These are phyloP conservation scores for Dastarcus helophoroides DNA, from an alignment of 2,888 invertebrate species.

Conservation along the genomic window DNA sequence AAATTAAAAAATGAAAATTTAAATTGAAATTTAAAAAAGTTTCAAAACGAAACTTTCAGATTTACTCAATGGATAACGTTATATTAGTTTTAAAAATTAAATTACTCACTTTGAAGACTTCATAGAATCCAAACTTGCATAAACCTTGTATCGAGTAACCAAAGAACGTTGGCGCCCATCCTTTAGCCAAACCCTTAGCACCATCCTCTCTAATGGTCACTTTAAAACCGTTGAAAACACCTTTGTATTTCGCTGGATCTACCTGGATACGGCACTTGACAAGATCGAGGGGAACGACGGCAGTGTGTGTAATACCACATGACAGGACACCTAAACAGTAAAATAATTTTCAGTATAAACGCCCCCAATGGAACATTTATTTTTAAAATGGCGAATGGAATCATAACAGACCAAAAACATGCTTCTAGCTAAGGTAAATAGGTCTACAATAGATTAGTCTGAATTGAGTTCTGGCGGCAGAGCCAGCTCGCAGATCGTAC, in stretches of 20 bases:
- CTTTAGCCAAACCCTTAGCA: constrained; percentile 71
- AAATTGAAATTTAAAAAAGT: no score
- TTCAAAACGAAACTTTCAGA: not conserved
- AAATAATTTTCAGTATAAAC: constrained; percentile 3
- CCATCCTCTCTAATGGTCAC: constrained; percentile 84
- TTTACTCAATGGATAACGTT: no score
- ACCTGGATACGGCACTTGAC: constrained; percentile 94
- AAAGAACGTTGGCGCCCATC: constrained; percentile 96
- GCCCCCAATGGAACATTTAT: not conserved
- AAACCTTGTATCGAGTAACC: constrained; percentile 93
- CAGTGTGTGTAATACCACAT: constrained; percentile 85
- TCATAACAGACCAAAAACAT: not conserved
- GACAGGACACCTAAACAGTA: constrained; percentile 35
- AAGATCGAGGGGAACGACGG: constrained; percentile 90
- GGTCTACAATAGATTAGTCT: constrained; percentile 71
- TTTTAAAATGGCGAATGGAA: not conserved
- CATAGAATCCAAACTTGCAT: constrained; percentile 97
- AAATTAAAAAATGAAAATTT: no score
- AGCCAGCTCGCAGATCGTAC: constrained; percentile 62
- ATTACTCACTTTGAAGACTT: constrained; percentile 45
- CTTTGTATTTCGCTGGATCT: constrained; percentile 88
- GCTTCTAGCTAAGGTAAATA: constrained; percentile 11
- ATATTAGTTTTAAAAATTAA: not conserved
- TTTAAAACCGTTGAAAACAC: constrained; percentile 73
- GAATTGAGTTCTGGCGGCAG: constrained; percentile 62